Evolutionary conservation across 2,888 invertebrate genomes (phyloP), one percentile per base, ranked within the genome.

Genomic region (Cordylochernes scorpioides): DNA sequence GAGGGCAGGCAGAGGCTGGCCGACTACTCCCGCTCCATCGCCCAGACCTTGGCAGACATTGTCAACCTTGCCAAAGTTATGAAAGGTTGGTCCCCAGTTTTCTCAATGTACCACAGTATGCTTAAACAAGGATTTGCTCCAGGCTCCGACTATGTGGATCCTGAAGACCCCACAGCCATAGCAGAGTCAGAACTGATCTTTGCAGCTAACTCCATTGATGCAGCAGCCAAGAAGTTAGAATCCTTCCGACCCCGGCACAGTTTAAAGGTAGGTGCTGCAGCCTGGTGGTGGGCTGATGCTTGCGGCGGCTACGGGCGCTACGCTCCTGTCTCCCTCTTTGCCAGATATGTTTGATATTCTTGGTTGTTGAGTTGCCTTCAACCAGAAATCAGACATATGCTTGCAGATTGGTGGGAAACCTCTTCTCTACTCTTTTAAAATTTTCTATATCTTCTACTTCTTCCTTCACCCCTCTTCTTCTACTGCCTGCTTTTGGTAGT

Each of bases 281-380:
- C 21, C 9, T n/a, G 10, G 10, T 19, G 21, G 10, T 19, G 10
- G 10, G 10, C 10, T 19, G 2, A 19, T 10, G 10, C 9, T 10
- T n/a, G 21, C 9, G 10, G 21, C 9, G 21, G 10, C 21, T 9
- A 19, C 21, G 21, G 21, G 9, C 10, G 10, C 2, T 9, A 2
- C 22, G 14, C 12, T 5, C 12, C 6, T 22, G 13, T 28, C 42
- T 65, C 25, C 33, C 33, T 42, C 42, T 42, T 71, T 61, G 67
- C 73, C 59, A 88, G 91, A 94, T 94, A 94, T 94, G 94, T 94
- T 94, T 94, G 88, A 88, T 94, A 91, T 91, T 91, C 88, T 94
- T 94, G 91, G 91, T 94, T 88, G 82, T 78, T 62, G 15, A 17
- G 18, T 59, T 44, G 49, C 51, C 60, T 63, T 71, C 82, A 78